Conservation (phyloP, 2,797 vertebrate genomes). For the Mionectes olivaceus region DNA sequence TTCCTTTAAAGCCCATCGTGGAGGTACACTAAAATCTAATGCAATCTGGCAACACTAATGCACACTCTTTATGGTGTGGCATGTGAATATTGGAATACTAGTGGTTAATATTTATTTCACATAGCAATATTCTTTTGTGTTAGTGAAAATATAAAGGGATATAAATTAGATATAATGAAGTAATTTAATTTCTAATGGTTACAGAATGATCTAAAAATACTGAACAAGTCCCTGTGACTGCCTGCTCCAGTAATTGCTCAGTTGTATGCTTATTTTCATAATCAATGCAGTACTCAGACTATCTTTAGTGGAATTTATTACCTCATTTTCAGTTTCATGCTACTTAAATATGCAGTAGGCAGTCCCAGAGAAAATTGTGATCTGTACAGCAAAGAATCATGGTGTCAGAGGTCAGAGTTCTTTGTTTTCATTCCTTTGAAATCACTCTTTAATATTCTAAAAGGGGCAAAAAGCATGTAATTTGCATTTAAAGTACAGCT, state of each 20-base stretch:
- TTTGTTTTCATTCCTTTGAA: slow-evolving; percentile 76
- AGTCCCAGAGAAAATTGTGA: slow-evolving; percentile 67
- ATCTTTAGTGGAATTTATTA: slow-evolving; percentile 74
- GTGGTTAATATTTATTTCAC: slow-evolving; percentile 47
- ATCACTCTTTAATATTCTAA: slow-evolving; percentile 76
- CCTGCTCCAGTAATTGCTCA: slow-evolving; percentile 68
- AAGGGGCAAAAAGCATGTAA: slow-evolving; percentile 71
- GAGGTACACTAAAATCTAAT: slow-evolving; percentile 59
- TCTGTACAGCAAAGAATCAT: slow-evolving; percentile 67
- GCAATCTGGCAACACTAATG: background rate
- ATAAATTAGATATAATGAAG: slow-evolving; percentile 68
- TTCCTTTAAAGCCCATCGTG: slow-evolving; percentile 15
- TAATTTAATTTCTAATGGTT: slow-evolving; percentile 66
- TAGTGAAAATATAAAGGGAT: slow-evolving; percentile 48
- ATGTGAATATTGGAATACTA: slow-evolving; percentile 10
- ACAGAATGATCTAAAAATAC: slow-evolving; percentile 68
- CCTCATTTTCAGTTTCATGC: slow-evolving; percentile 72
- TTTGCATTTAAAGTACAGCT: slow-evolving; percentile 78
- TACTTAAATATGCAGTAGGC: slow-evolving; percentile 73
- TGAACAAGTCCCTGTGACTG: slow-evolving; percentile 43
- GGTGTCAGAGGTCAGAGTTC: slow-evolving; percentile 77
- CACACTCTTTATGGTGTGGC: background rate
- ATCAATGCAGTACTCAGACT: slow-evolving; percentile 69
- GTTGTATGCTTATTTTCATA: slow-evolving; percentile 65
- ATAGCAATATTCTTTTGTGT: slow-evolving; percentile 54